Conservation (phyloP, 1,140 invertebrate species). For the Metaphire vulgaris region DNA sequence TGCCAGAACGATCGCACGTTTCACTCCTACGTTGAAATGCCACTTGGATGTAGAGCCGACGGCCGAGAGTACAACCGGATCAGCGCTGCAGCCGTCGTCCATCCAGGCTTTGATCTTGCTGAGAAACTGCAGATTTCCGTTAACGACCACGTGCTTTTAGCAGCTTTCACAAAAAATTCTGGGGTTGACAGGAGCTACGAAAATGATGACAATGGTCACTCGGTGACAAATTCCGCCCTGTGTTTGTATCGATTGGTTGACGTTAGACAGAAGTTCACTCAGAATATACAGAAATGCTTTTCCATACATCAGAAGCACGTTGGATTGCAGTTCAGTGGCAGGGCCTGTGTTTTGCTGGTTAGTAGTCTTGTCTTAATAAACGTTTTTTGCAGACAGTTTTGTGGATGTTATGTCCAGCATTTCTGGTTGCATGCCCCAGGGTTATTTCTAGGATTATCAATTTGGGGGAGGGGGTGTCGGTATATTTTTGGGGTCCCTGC, state of each 20-base stretch:
- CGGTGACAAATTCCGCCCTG: constrained; percentile 58
- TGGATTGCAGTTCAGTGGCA: not conserved
- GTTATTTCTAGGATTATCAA: no score
- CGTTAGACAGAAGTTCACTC: constrained; percentile 88
- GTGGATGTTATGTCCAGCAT: no score
- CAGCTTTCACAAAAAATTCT: not conserved
- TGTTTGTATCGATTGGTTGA: constrained; percentile 91
- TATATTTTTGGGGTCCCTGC: no score
- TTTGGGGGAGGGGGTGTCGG: no score
- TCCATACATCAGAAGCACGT: constrained; percentile 48
- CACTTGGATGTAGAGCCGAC: constrained; percentile 79
- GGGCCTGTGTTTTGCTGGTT: not conserved
- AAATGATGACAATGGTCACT: not conserved
- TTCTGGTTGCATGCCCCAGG: no score
- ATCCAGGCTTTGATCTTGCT: not conserved
- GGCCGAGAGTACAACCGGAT: constrained; percentile 79
- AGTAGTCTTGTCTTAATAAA: constrained; percentile 7
- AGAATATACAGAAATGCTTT: constrained; percentile 94
- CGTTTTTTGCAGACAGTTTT: no score
- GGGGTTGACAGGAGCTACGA: not conserved
- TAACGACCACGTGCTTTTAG: not conserved
- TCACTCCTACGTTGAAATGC: constrained; percentile 96
- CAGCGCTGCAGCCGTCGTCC: constrained; percentile 75
- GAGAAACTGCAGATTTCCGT: not conserved
- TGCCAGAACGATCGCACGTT: constrained; percentile 94